phyloP scores from a whole-genome alignment of 2,113 vertebrate genomes.

The Ariopsis seemanni region DNA sequence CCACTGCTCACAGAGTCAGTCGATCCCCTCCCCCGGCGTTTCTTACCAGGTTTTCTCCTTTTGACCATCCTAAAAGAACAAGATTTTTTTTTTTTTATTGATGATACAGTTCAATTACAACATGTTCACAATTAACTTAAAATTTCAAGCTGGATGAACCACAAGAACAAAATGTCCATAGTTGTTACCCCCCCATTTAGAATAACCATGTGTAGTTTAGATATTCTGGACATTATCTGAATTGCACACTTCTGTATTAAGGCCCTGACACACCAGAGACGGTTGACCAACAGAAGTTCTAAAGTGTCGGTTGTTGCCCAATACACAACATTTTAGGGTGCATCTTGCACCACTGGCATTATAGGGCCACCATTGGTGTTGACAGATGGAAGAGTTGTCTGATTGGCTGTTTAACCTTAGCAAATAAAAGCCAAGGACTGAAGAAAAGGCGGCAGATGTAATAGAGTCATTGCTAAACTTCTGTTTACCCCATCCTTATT shows the following conservation, averaged over 20 bases:
- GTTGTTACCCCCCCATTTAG: neutral
- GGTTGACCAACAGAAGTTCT: neutral
- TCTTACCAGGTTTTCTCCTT: constrained; percentile 84
- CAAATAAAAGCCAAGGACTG: neutral
- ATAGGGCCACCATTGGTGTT: neutral
- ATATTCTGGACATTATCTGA: no score
- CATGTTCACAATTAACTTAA: neutral
- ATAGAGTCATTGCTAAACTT: no score
- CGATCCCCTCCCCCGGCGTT: constrained; percentile 69
- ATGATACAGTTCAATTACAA: neutral
- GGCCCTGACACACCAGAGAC: neutral
- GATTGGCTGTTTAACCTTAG: neutral
- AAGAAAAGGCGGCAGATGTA: neutral
- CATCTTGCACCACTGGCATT: neutral
- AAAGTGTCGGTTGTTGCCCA: neutral
- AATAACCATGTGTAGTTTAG: neutral
- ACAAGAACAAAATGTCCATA: neutral
- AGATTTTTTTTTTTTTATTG: neutral
- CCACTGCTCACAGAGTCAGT: constrained; percentile 72
- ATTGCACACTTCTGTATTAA: neutral
- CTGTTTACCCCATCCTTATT: neutral
- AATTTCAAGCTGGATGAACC: neutral
- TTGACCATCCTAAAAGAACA: constrained; percentile 79
- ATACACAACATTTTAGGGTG: neutral
- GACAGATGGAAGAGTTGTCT: neutral